Percentiles rank a stretch among this genome's conserved stretches.
phyloP scores from a whole-genome alignment of 2,113 vertebrate species.

The Gadus macrocephalus region DNA sequence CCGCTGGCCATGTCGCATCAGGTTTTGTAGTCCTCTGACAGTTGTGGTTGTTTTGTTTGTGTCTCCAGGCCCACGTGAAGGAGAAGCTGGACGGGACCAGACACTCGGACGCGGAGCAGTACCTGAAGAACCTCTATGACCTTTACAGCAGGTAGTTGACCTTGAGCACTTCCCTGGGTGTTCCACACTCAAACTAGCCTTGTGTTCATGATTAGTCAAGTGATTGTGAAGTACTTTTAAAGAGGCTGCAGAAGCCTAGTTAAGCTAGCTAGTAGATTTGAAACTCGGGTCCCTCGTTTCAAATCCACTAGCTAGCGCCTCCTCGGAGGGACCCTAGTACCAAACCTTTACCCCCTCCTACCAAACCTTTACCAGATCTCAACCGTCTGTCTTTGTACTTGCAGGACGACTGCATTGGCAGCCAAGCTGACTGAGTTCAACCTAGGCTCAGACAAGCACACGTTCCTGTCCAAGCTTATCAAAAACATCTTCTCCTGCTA shows the following conservation, averaged over 20 bases:
- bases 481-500: conserved; percentile 97
- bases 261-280: no score
- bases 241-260: no score
- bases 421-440: conserved; percentile 96
- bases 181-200: background rate
- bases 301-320: no score
- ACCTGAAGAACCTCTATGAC: conserved; percentile 96
- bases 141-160: conserved; percentile 86
- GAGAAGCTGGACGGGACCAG: conserved; percentile 89
- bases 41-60: conserved; percentile 8
- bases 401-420: conserved; percentile 88
- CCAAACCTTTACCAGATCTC: no score
- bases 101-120: conserved; percentile 92
- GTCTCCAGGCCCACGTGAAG: conserved; percentile 83
- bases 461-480: conserved; percentile 97
- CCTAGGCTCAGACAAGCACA: conserved; percentile 98
- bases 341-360: no score
- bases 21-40: no score
- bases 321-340: no score
- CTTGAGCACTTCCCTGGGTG: background rate
- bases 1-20: no score
- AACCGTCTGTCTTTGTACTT: background rate
- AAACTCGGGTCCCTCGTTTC: no score
- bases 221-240: no score
- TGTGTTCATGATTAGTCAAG: background rate